Evolutionary conservation across 2,888 invertebrate species (phyloP).

Genomic region (Metalampra italica): DNA sequence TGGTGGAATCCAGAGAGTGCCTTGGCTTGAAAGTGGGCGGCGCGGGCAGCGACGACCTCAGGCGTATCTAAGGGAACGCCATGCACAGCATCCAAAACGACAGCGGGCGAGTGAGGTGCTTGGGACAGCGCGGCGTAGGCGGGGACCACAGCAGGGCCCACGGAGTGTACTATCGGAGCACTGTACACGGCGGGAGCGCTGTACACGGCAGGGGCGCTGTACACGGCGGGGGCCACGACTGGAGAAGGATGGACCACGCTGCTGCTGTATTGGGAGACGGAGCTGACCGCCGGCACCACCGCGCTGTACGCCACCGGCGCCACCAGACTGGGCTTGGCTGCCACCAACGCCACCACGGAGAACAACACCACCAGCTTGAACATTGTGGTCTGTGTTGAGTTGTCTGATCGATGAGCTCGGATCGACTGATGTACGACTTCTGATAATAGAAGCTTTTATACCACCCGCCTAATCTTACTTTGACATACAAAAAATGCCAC

Average conservation of each 20-base stretch:
- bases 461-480: constrained; percentile 16
- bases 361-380: constrained; percentile 80
- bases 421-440: constrained; percentile 58
- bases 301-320: constrained; percentile 45
- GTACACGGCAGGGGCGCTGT: constrained; percentile 32
- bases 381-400: constrained; percentile 72
- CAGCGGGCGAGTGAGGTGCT: constrained; percentile 62
- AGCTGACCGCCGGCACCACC: constrained; percentile 33
- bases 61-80: constrained; percentile 72
- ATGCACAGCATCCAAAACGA: constrained; percentile 59
- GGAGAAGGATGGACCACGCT: constrained; percentile 45
- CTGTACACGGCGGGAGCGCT: constrained; percentile 26
- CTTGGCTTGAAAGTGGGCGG: constrained; percentile 66
- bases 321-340: constrained; percentile 66
- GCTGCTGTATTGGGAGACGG: constrained; percentile 39
- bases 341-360: constrained; percentile 77
- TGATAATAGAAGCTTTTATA: constrained; percentile 57
- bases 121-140: constrained; percentile 37
- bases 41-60: constrained; percentile 69
- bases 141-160: constrained; percentile 19
- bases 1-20: constrained; percentile 59
- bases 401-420: constrained; percentile 44
- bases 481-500: constrained; percentile 49
- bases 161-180: constrained; percentile 13
- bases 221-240: constrained; percentile 32